Evolutionary conservation across 2,113 vertebrate genomes (phyloP).

Genomic region (Plectropomus leopardus): DNA sequence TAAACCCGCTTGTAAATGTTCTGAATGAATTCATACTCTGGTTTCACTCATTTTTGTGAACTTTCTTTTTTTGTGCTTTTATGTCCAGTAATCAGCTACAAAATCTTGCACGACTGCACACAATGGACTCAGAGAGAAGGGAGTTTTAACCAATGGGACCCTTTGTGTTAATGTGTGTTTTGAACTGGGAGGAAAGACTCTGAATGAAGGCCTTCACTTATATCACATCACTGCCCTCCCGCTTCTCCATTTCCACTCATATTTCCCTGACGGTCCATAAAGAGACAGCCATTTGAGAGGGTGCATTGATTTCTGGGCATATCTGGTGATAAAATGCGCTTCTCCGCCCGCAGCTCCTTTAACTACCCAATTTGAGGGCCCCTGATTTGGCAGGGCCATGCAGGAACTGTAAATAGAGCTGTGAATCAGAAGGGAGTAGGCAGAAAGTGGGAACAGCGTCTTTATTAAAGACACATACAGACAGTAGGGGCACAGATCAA

Average conservation of each 20-base stretch:
- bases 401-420: conserved; percentile 82
- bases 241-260: conserved; percentile 75
- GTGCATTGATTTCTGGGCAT: conserved; percentile 85
- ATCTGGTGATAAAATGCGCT: conserved; percentile 83
- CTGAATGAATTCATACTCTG: conserved; percentile 15
- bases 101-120: conserved; percentile 67
- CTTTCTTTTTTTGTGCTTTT: conserved; percentile 66
- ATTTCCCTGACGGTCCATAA: conserved; percentile 85
- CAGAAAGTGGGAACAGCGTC: conserved; percentile 53
- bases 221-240: conserved; percentile 72
- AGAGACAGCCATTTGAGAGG: conserved; percentile 81
- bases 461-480: conserved; percentile 66
- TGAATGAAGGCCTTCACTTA: conserved; percentile 77
- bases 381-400: conserved; percentile 77
- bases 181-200: conserved; percentile 67
- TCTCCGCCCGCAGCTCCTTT: conserved; percentile 76
- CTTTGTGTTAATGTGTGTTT: conserved; percentile 74
- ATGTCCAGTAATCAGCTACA: conserved; percentile 71
- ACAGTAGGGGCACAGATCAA: conserved; percentile 40
- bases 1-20: conserved; percentile 14
- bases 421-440: conserved; percentile 67
- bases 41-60: conserved; percentile 49
- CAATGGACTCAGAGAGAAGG: conserved; percentile 67
- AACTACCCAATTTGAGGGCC: conserved; percentile 83
- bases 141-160: conserved; percentile 75